Evolutionary conservation across 2,113 vertebrate species (phyloP).

Genomic region (Labeo catla): DNA sequence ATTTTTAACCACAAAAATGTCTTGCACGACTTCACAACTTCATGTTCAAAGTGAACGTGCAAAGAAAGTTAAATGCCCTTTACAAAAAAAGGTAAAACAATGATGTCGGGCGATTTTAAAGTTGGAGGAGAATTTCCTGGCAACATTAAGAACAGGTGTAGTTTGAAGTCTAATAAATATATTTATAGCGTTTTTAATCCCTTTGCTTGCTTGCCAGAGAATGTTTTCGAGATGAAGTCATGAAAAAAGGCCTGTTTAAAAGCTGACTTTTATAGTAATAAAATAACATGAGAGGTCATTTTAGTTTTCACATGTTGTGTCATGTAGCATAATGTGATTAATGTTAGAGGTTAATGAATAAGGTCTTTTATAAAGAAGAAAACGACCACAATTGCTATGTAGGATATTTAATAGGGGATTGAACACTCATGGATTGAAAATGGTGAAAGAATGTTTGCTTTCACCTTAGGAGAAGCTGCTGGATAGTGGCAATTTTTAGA

Average conservation of each 20-base stretch:
- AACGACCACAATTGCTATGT: not conserved
- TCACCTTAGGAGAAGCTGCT: not conserved
- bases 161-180: not conserved
- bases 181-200: not conserved
- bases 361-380: not conserved
- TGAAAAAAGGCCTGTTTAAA: not conserved
- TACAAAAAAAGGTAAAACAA: too few relatives aligned
- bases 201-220: not conserved
- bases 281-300: not conserved
- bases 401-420: not conserved
- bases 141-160: not conserved
- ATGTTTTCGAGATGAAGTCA: not conserved
- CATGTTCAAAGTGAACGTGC: too few relatives aligned
- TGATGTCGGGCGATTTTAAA: too few relatives aligned
- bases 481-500: conserved; percentile 11
- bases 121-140: too few relatives aligned
- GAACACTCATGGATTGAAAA: not conserved
- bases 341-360: not conserved
- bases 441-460: not conserved
- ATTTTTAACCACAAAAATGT: too few relatives aligned
- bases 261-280: not conserved
- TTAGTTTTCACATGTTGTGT: not conserved
- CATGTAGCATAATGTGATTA: not conserved
- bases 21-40: too few relatives aligned
- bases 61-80: too few relatives aligned